A percentile compares a stretch with the other conserved stretches of the same genome.
Conservation (phyloP, 2,797 vertebrate species). For the Champsocephalus gunnari region DNA sequence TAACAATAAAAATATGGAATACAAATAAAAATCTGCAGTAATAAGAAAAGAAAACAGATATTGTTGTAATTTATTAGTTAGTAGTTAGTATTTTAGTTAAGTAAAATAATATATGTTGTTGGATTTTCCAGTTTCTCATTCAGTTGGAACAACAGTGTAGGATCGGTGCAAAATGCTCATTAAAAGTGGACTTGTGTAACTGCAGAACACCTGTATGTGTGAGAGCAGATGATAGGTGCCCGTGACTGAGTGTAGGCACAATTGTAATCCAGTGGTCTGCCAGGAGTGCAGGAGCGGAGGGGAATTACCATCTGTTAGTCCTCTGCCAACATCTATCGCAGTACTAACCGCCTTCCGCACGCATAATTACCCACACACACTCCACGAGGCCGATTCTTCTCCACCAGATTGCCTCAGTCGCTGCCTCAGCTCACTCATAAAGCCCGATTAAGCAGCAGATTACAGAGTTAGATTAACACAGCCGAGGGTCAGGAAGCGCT, state of each 20-base stretch:
- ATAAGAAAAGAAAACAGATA: too few relatives aligned
- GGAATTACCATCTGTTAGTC: constrained; percentile 77
- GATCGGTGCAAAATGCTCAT: neutral
- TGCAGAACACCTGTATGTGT: constrained; percentile 30
- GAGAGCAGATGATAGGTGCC: constrained; percentile 18
- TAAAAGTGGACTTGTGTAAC: constrained; percentile 21
- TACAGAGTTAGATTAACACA: constrained; percentile 62
- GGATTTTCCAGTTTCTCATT: neutral
- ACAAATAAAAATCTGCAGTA: too few relatives aligned
- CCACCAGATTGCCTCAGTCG: constrained; percentile 41
- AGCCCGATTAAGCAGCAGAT: constrained; percentile 70
- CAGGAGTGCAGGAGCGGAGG: constrained; percentile 61
- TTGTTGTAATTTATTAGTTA: too few relatives aligned
- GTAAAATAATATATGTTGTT: neutral
- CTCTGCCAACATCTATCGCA: constrained; percentile 63
- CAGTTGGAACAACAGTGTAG: neutral
- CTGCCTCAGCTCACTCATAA: constrained; percentile 51
- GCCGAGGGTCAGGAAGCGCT: constrained; percentile 26
- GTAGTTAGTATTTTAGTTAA: too few relatives aligned
- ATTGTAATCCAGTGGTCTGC: constrained; percentile 67
- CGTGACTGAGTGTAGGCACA: constrained; percentile 29
- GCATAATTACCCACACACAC: constrained; percentile 74
- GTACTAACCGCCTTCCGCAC: constrained; percentile 72
- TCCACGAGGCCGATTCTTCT: constrained; percentile 41
- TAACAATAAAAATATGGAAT: too few relatives aligned